Evolutionary conservation across 1,140 invertebrate genomes (phyloP), one percentile per base, ranked within the genome.

Genomic region (Nephila pilipes): DNA sequence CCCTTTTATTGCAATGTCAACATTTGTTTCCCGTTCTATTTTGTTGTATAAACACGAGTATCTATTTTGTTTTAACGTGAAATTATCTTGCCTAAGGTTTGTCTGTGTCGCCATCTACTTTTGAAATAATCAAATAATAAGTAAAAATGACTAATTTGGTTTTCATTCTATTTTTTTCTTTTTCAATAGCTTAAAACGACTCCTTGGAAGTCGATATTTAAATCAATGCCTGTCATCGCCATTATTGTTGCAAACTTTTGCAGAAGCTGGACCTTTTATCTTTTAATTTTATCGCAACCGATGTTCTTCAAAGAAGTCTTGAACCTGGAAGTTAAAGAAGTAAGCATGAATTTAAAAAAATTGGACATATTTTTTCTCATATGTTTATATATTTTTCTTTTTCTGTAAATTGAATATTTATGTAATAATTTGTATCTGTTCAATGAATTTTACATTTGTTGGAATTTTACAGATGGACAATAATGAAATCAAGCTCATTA

Each of bases 221-320:
- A 97, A 0, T 99, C 99, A 0, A 97, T 98, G 96, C 99, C 99
- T 0, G 99, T 99, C 0, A 94, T 93, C 29, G 99, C 99, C 5
- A 99, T 99, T 92, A 99, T 99, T 90, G 98, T 99, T 38, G 99
- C 99, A 1, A 99, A 99, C 95, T 99, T 99, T 95, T 99, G 99
- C 95, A 97, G 99, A 92, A 99, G 98, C 25, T 99, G 99, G 99
- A 99, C 99, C 94, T 99, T 99, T 95, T 99, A 99, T 96, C 96
- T 99, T 12, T 97, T 99, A 22, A 98, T 99, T 22, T 97, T 99
- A 81, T 99, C 98, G 94, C 99, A 99, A 95, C 97, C 99, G 2
- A 97, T 97, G n/a, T 99, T 99, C 95, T 98, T 99, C 95, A 97
- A 98, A 94, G 97, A 99, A 95, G 97, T 98, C 69, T 99, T 99